Evolutionary conservation across 1,140 invertebrate genomes (phyloP).

Genomic region (Sipha flava): DNA sequence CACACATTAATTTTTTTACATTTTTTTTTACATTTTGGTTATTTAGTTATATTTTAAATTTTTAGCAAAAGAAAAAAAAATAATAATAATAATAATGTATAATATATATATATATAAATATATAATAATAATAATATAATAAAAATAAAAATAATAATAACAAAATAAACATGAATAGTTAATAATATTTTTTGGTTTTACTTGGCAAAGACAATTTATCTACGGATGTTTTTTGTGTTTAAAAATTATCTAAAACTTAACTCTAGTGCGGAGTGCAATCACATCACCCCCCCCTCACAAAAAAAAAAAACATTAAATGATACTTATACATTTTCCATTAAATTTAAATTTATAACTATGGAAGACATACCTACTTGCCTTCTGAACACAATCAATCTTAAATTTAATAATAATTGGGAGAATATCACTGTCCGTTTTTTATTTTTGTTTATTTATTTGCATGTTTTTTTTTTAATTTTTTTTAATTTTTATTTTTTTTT

Average conservation of each 20-base stretch:
- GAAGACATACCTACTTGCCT: constrained; percentile 32
- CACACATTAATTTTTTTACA: constrained; percentile 29
- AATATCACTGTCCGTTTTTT: constrained; percentile 21
- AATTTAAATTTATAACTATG: constrained; percentile 24
- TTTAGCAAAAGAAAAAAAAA: constrained; percentile 20
- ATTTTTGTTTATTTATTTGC: too few relatives aligned
- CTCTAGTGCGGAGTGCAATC: constrained; percentile 21
- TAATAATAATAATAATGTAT: too few relatives aligned
- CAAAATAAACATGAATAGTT: constrained; percentile 12
- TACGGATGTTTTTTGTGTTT: constrained; percentile 20
- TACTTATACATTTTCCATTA: not conserved
- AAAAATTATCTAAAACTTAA: constrained; percentile 32
- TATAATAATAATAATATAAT: constrained; percentile 2
- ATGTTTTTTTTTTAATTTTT: not conserved
- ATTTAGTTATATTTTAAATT: constrained; percentile 7
- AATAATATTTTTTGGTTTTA: constrained; percentile 30
- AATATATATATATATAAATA: not conserved
- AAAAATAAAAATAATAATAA: constrained; percentile 9
- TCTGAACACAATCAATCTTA: constrained; percentile 32
- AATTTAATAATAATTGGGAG: constrained; percentile 22
- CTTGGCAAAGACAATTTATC: constrained; percentile 31
- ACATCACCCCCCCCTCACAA: not conserved
- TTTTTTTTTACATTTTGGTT: not conserved
- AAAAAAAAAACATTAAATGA: not conserved
- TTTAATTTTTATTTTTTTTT: not conserved